These are phyloP conservation scores for Bombus superbus DNA, from an alignment of 1,140 invertebrate species.

Conservation along the genomic window DNA sequence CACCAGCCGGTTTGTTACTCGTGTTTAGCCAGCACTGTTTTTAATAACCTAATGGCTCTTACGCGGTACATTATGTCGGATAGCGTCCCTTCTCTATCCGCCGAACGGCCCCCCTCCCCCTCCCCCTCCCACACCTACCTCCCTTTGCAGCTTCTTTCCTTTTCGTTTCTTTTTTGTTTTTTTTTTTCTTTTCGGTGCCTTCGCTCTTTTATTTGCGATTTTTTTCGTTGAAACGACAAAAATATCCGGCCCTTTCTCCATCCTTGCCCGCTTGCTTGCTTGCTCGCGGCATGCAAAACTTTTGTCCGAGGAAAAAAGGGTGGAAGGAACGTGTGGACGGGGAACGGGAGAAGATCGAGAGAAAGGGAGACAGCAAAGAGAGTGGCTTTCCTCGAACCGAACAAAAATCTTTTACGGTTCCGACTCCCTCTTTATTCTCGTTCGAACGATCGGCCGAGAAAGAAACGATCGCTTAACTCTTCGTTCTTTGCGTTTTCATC, in stretches of 20 bases:
- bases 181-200: constrained; percentile 62
- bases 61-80: constrained; percentile 73
- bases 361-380: not conserved
- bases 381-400: constrained; percentile 28
- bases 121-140: not conserved
- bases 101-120: not conserved
- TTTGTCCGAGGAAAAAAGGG: constrained; percentile 44
- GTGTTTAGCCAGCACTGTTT: constrained; percentile 75
- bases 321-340: constrained; percentile 38
- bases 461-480: constrained; percentile 66
- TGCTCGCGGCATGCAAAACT: constrained; percentile 52
- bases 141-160: constrained; percentile 2
- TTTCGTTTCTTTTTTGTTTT: constrained; percentile 52
- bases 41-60: constrained; percentile 83
- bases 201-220: constrained; percentile 65
- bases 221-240: constrained; percentile 62
- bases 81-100: constrained; percentile 56
- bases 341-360: not conserved
- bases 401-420: constrained; percentile 51
- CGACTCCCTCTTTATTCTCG: constrained; percentile 3
- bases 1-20: constrained; percentile 68
- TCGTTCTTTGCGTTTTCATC: constrained; percentile 48
- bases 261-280: constrained; percentile 21
- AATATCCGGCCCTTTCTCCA: constrained; percentile 52
- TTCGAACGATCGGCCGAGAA: constrained; percentile 56